Base-by-base conservation (phyloP, 1,140 invertebrate species). In the Zaprionus inermis region DNA sequence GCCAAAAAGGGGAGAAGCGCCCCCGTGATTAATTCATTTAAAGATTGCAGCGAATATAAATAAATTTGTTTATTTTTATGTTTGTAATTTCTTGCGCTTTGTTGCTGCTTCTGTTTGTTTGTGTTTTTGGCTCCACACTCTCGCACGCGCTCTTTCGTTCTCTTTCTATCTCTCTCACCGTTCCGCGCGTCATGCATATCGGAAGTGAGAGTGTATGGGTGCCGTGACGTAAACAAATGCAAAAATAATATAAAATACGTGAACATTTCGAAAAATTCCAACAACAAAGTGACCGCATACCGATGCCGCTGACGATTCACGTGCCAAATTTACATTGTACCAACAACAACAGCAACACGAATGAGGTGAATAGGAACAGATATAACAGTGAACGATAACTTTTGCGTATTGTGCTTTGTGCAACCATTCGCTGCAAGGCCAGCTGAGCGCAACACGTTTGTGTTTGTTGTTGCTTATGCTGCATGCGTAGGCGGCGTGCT, bases 371-470 rank as follows among this genome's bases (percentile, higher is more conserved):
- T 9, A 44, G 24, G 24, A 28, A 12, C 20, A 52, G 12, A 51
- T 46, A 60, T 22, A 60, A 61, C 46, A 58, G 51, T 75, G 49
- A 64, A 60, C 72, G 55, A 63, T 79, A 59, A 78, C 61, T 65
- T 63, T 65, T 51, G 58, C 22, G 28, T 68, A 65, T 63, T 85
- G 68, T 76, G 83, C 69, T 85, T 88, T 85, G 83, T 67, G 82
- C 76, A 57, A 57, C 72, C 68, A 86, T 85, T 85, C 79, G 78
- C 79, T 78, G 58, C 66, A 71, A 70, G 59, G 79, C 81, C 81
- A 85, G 82, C 82, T 85, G 82, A 82, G 82, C 82, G 82, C 82
- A 85, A 85, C 82, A 85, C 82, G 82, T 85, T 85, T 85, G 82
- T 88, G 79, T 82, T 76, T 74, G 71, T 56, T 67, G 38, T 55